Conservation (phyloP, 2,888 invertebrate species). For the Rhabditoides inermis region DNA sequence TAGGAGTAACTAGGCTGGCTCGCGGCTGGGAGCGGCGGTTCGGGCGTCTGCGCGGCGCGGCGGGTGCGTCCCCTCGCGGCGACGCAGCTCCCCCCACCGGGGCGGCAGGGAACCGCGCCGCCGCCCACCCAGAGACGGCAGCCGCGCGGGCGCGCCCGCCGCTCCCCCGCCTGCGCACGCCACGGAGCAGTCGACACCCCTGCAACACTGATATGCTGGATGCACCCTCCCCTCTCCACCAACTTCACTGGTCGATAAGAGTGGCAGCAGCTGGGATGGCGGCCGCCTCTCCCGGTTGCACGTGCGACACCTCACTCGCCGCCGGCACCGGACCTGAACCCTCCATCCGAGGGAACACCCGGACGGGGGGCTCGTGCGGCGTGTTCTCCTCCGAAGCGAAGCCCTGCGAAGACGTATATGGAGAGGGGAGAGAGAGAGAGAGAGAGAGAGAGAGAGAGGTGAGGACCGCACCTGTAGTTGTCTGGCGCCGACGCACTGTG, state of each 20-base stretch:
- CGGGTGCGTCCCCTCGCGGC: too few species aligned
- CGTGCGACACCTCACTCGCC: constrained; percentile 47
- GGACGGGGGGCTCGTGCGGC: constrained; percentile 48
- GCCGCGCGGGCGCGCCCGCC: too few species aligned
- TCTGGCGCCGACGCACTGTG: constrained; percentile 39
- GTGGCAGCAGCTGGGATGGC: constrained; percentile 8
- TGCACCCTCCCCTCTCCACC: not conserved
- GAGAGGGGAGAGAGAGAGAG: not conserved
- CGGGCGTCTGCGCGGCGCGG: too few species aligned
- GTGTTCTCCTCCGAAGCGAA: constrained; percentile 46
- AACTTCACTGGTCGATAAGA: constrained; percentile 4
- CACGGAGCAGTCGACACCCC: too few species aligned
- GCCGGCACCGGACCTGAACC: constrained; percentile 45
- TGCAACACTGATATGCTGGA: too few species aligned
- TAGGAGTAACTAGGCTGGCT: too few species aligned
- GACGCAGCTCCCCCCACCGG: too few species aligned
- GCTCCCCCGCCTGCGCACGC: too few species aligned
- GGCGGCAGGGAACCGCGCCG: too few species aligned
- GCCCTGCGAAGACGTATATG: not conserved
- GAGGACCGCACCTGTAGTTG: constrained; percentile 9
- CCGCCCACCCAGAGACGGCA: too few species aligned
- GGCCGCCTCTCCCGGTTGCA: constrained; percentile 35
- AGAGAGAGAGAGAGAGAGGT: not conserved
- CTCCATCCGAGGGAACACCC: constrained; percentile 36
- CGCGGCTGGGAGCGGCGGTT: too few species aligned